These are phyloP conservation scores for Mactra quadrangularis DNA, from an alignment of 1,140 invertebrate species.

Conservation along the genomic window DNA sequence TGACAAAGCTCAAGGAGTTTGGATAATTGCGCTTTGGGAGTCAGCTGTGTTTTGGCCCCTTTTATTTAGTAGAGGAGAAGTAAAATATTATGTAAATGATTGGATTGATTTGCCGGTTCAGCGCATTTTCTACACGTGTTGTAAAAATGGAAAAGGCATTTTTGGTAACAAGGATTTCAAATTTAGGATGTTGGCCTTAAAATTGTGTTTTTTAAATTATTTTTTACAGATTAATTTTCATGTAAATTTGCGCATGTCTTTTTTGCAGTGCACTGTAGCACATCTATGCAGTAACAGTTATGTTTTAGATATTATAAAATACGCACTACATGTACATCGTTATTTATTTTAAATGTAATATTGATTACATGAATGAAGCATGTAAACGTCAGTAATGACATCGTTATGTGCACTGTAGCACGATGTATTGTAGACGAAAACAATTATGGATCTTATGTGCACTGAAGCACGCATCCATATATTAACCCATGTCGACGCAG, in stretches of 20 bases:
- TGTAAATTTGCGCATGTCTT: neutral
- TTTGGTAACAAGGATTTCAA: slow-evolving; percentile 3
- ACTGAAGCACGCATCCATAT: too few species aligned
- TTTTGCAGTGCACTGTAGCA: neutral
- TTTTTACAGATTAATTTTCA: neutral
- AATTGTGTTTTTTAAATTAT: neutral
- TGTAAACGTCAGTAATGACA: neutral
- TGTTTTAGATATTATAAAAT: neutral
- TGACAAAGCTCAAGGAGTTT: too few species aligned
- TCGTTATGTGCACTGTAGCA: neutral
- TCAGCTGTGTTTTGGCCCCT: too few species aligned
- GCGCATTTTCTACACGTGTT: too few species aligned
- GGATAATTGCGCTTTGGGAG: too few species aligned
- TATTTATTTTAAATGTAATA: too few species aligned
- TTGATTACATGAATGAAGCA: neutral
- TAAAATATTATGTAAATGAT: too few species aligned
- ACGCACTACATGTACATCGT: neutral
- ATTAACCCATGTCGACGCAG: too few species aligned
- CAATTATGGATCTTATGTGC: too few species aligned
- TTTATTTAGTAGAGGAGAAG: too few species aligned
- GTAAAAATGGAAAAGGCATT: slow-evolving; percentile 25
- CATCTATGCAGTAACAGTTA: too few species aligned
- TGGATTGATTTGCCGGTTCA: too few species aligned
- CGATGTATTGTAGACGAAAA: neutral
- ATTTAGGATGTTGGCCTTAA: neutral